Base-by-base conservation (phyloP, 2,888 invertebrate species). In the Caenorhabditis angaria region DNA sequence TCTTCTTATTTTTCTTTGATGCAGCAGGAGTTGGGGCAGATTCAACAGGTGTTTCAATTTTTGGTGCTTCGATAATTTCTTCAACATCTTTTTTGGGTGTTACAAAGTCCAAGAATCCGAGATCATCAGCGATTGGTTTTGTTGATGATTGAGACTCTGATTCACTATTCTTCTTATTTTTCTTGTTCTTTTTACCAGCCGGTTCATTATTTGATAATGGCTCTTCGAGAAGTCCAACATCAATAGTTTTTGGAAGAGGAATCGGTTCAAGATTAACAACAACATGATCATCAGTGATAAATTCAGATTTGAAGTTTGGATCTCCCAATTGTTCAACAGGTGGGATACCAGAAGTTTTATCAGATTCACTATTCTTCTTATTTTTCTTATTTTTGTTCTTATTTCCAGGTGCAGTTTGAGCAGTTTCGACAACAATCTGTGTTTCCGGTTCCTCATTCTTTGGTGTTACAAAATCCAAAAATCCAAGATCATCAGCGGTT, bases 381-480 rank as follows among this genome's bases (percentile, higher is more conserved):
- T 56, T 29, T 20, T 35, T 56, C 2, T 57, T n/a, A 14, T 4
- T 57, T 10, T 35, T 56, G 53, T 22, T 20, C n/a, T n/a, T 50
- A 5, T 3, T 48, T 18, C 18, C 60, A 24, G 61, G 18, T 24
- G 50, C 18, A 3, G 5, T n/a, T 22, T 20, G 6, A 50, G 24
- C 50, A 12, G 24, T 8, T 18, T 24, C 50, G 12, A 54, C 53
- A 24, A 18, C 27, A 5, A 22, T 54, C 53, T 28, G 27, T 22
- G 53, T 18, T 48, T 18, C 48, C 22, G 60, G 60, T 8, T 41
- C 48, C 18, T 50, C 50, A 50, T 12, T 12, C 47, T 75, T 73
- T 25, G 73, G 57, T 22, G 76, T 66, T 10, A 71, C 73, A 63
- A 70, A 68, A 55, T 73, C 78, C n/a, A 73, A 47, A 74, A 71